Conservation (phyloP, 2,888 invertebrate genomes). For the Nasonia oneida region DNA sequence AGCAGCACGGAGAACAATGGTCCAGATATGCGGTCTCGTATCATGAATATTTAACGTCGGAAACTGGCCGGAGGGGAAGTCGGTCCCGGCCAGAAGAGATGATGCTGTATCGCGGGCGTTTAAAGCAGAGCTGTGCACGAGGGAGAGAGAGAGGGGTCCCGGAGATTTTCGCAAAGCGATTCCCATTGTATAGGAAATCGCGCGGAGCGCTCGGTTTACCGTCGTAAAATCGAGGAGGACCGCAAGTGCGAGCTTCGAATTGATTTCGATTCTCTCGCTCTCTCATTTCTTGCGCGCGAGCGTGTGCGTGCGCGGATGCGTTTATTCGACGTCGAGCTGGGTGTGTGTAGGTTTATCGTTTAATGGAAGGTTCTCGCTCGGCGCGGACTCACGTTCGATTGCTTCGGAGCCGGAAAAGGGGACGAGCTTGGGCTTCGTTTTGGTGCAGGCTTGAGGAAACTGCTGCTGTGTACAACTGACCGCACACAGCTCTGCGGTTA, state of each 20-base stretch:
- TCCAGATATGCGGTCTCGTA: conserved; percentile 70
- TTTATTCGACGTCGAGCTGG: not conserved
- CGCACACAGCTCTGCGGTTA: not conserved
- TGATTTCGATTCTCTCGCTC: not conserved
- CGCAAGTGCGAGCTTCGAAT: conserved; percentile 9
- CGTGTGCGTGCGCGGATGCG: not conserved
- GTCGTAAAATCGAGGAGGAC: conserved; percentile 14
- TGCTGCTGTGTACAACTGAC: not conserved
- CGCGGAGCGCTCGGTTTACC: not conserved
- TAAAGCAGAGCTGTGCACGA: not conserved
- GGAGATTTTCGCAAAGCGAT: conserved; percentile 13
- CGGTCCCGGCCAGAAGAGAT: not conserved
- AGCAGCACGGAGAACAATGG: conserved; percentile 66
- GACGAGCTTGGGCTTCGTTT: not conserved
- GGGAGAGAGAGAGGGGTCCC: not conserved
- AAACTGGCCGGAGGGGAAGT: conserved; percentile 44
- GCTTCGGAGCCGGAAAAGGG: not conserved
- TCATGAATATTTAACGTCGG: conserved; percentile 72
- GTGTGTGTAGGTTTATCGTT: not conserved
- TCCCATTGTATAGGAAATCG: conserved; percentile 6
- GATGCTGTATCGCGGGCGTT: conserved; percentile 28
- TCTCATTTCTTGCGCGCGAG: not conserved
- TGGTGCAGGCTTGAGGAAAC: not conserved
- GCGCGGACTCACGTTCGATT: not conserved
- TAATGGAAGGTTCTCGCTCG: not conserved